Conservation (phyloP, 2,113 vertebrate genomes). For the Rhodinocichla rosea region DNA sequence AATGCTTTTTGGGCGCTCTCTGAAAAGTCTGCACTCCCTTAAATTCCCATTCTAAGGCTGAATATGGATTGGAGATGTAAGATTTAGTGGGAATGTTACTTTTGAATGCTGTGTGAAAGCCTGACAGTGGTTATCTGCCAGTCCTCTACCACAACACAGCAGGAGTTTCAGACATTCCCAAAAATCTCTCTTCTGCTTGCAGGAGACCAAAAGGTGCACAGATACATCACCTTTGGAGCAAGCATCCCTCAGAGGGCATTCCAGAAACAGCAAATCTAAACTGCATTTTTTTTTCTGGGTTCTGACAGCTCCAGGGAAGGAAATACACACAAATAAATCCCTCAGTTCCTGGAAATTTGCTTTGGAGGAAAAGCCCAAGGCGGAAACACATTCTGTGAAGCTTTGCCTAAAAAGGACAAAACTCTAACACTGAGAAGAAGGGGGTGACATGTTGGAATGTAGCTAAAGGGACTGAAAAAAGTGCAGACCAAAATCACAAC, state of each 20-base stretch:
- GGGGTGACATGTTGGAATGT: neutral
- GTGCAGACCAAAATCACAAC: neutral
- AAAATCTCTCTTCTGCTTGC: neutral
- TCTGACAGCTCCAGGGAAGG: neutral
- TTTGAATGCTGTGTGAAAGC: neutral
- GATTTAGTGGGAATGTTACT: neutral
- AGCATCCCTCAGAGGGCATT: neutral
- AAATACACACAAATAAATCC: neutral
- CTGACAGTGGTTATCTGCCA: neutral
- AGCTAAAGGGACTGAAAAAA: neutral
- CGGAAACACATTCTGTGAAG: neutral
- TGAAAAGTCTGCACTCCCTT: neutral
- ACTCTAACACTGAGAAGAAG: neutral
- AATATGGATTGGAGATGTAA: neutral
- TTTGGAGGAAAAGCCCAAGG: neutral
- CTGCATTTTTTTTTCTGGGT: neutral
- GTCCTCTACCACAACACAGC: neutral
- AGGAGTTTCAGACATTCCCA: neutral
- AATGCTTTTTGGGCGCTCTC: neutral
- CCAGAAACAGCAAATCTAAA: neutral
- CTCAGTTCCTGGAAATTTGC: neutral
- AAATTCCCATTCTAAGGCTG: neutral
- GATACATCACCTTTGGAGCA: neutral
- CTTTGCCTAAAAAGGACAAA: conserved; percentile 46
- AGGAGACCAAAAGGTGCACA: neutral